A percentile compares a stretch with the other conserved stretches of the same genome.
These are phyloP conservation scores for Gobio occitaniae DNA, from an alignment of 2,797 vertebrate species.

Conservation along the genomic window DNA sequence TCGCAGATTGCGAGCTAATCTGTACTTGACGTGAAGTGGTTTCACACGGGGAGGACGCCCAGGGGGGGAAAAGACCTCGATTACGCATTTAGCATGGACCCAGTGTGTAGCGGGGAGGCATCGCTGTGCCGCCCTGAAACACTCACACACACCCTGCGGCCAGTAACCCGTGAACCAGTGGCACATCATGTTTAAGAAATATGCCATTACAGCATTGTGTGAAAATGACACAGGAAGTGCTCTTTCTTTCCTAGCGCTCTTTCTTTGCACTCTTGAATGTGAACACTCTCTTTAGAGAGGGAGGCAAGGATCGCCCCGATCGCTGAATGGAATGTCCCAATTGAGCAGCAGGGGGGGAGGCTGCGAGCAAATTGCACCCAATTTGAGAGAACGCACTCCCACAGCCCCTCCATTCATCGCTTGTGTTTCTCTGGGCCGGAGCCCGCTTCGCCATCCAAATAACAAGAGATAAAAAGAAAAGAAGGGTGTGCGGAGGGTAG, in stretches of 20 bases:
- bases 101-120: conserved; percentile 53
- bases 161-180: conserved; percentile 52
- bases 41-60: conserved; percentile 65
- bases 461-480: conserved; percentile 75
- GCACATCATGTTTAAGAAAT: conserved; percentile 61
- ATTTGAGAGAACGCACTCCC: conserved; percentile 75
- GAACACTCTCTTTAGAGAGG: conserved; percentile 66
- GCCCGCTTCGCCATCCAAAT: conserved; percentile 78
- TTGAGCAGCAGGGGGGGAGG: conserved; percentile 63
- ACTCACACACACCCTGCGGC: conserved; percentile 16
- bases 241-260: conserved; percentile 60
- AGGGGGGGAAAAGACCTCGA: conserved; percentile 53
- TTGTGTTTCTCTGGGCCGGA: conserved; percentile 67
- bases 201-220: conserved; percentile 54
- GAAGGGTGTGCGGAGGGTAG: conserved; percentile 45
- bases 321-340: conserved; percentile 64
- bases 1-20: conserved; percentile 65
- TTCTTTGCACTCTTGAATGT: conserved; percentile 58
- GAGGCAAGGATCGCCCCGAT: conserved; percentile 63
- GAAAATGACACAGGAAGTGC: conserved; percentile 63
- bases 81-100: conserved; percentile 60
- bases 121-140: conserved; percentile 55
- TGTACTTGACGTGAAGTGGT: conserved; percentile 72
- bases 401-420: conserved; percentile 80
- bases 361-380: conserved; percentile 81